These are phyloP conservation scores for Ctenopoma kingsleyae DNA, from an alignment of 2,797 vertebrate genomes.

Conservation along the genomic window DNA sequence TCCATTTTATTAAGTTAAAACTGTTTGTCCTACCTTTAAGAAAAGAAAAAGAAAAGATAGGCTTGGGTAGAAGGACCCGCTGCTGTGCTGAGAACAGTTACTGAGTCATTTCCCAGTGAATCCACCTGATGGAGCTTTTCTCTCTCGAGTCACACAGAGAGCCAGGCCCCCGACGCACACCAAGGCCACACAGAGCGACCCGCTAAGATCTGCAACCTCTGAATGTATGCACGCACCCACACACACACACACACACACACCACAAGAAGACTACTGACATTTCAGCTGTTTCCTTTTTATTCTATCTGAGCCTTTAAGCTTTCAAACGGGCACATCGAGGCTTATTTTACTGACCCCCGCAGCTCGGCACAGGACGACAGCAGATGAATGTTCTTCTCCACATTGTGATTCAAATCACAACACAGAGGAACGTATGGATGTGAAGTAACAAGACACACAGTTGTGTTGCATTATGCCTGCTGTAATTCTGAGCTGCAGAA, in stretches of 20 bases:
- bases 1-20: too few species aligned
- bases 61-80: too few species aligned
- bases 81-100: conserved; percentile 31
- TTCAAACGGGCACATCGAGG: conserved; percentile 24
- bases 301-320: conserved; percentile 52
- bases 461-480: neutral
- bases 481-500: neutral
- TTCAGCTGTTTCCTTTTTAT: conserved; percentile 38
- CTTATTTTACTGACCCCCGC: conserved; percentile 12
- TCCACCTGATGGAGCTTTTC: conserved; percentile 36
- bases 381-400: neutral
- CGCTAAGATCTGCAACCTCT: conserved; percentile 21
- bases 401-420: neutral
- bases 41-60: too few species aligned
- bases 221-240: neutral
- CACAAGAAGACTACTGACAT: conserved; percentile 47
- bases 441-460: too few species aligned
- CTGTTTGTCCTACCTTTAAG: too few species aligned
- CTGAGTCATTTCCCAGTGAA: conserved; percentile 32
- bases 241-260: neutral
- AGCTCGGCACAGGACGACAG: conserved; percentile 5
- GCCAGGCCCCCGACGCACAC: conserved; percentile 19
- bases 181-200: conserved; percentile 44
- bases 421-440: neutral
- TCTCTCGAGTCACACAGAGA: conserved; percentile 3